A percentile compares a stretch with the other conserved stretches of the same genome.
Evolutionary conservation across 1,140 invertebrate genomes (phyloP).

Genomic region (Paracyclopina nana): DNA sequence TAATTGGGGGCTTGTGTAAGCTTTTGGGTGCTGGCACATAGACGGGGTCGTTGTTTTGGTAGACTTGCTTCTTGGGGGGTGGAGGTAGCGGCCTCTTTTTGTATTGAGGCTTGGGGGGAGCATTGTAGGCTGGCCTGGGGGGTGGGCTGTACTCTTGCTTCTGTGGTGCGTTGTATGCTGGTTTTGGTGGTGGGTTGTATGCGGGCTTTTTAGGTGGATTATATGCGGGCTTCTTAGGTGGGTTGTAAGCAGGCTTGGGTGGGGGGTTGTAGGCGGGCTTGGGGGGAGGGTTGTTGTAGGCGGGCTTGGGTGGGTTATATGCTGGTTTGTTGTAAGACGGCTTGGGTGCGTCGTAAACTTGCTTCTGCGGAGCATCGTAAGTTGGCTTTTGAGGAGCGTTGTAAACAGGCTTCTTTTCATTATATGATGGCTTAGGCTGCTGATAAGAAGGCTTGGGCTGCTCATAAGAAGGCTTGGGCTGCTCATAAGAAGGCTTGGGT

Average conservation of each 20-base stretch:
- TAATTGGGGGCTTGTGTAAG: slow-evolving; percentile 27
- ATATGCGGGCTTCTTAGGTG: background rate
- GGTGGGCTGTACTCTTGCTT: background rate
- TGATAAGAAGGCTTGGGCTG: no score
- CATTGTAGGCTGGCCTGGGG: background rate
- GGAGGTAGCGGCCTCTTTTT: no score
- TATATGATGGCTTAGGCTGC: no score
- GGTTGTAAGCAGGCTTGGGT: background rate
- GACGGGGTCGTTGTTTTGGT: slow-evolving; percentile 18
- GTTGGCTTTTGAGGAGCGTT: slow-evolving; percentile 1
- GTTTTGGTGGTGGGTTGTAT: slow-evolving; percentile 16
- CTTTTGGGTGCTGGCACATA: slow-evolving; percentile 25
- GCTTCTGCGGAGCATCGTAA: slow-evolving; percentile 1
- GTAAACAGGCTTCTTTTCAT: background rate
- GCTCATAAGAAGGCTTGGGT: no score
- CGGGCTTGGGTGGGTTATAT: slow-evolving; percentile 1
- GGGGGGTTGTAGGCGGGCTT: background rate
- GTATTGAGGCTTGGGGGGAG: background rate
- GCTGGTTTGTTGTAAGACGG: background rate
- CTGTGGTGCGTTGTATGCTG: background rate
- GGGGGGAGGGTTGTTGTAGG: background rate
- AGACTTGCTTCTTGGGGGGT: background rate
- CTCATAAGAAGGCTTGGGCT: no score
- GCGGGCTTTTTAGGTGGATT: slow-evolving; percentile 15
- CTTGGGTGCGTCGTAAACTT: background rate